Conservation (phyloP, 2,113 vertebrate genomes). For the Corythoichthys intestinalis region DNA sequence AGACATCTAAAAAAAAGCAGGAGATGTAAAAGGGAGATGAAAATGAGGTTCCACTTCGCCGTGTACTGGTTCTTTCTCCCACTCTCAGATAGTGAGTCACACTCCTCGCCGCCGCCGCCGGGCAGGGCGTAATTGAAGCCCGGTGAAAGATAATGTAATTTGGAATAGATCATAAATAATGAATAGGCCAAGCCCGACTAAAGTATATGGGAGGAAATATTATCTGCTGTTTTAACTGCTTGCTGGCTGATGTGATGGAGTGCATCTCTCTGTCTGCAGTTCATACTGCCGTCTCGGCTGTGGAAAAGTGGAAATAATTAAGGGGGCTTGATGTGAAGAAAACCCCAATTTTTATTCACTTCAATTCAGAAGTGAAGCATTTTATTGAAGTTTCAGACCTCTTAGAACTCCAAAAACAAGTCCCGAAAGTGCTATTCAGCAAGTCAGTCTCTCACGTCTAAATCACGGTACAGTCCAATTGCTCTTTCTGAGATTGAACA, state of each 20-base stretch:
- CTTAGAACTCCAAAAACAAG: constrained; percentile 19
- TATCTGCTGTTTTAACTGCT: constrained; percentile 70
- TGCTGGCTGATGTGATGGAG: constrained; percentile 61
- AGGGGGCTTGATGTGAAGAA: constrained; percentile 3
- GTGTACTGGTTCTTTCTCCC: constrained; percentile 8
- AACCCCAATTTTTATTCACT: constrained; percentile 17
- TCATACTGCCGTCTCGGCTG: constrained; percentile 59
- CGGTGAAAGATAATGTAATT: constrained; percentile 73
- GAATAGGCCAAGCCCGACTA: constrained; percentile 57
- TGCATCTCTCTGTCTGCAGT: constrained; percentile 47
- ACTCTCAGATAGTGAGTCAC: constrained; percentile 48
- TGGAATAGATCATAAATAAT: constrained; percentile 74
- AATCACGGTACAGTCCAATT: constrained; percentile 16
- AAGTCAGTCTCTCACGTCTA: constrained; percentile 61
- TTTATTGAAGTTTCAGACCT: constrained; percentile 24
- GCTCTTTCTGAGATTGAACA: constrained; percentile 46
- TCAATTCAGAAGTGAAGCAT: constrained; percentile 22
- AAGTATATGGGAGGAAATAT: constrained; percentile 71
- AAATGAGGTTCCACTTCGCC: constrained; percentile 34
- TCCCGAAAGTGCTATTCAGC: constrained; percentile 27
- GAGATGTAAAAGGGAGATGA: not conserved
- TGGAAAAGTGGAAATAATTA: constrained; percentile 49
- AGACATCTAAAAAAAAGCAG: constrained; percentile 32
- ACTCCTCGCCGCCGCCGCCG: constrained; percentile 56
- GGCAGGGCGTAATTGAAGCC: constrained; percentile 69